Conservation (phyloP, 2,888 invertebrate species). For the Cybosia mesomella region DNA sequence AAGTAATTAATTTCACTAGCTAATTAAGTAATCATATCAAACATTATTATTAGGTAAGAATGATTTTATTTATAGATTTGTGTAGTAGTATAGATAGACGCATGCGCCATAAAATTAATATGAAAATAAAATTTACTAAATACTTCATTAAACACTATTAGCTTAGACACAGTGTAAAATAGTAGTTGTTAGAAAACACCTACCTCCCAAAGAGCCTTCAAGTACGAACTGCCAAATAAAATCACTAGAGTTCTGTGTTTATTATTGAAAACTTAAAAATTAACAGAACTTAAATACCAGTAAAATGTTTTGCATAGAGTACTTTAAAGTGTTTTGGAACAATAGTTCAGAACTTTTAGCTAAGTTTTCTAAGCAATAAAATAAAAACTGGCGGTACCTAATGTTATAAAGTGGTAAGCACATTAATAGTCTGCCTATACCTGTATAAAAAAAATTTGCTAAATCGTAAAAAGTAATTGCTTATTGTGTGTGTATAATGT, state of each 20-base stretch:
- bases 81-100: no score
- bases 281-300: not conserved
- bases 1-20: not conserved
- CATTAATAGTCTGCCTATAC: not conserved
- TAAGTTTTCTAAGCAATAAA: slow-evolving; percentile 1
- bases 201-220: no score
- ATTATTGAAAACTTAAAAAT: not conserved
- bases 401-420: not conserved
- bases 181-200: no score
- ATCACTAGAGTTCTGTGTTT: no score
- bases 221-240: no score
- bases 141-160: no score
- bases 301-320: not conserved
- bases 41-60: slow-evolving; percentile 1
- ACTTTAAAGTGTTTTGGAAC: not conserved
- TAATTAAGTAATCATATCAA: slow-evolving; percentile 4
- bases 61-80: not conserved
- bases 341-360: not conserved
- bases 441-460: not conserved
- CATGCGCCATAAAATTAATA: no score
- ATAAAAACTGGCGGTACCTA: not conserved
- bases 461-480: not conserved
- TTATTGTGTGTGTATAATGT: slow-evolving; percentile 4
- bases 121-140: no score
- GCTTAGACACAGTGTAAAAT: no score